Percentiles rank a stretch among this genome's conserved stretches.
phyloP scores from a whole-genome alignment of 2,113 vertebrate genomes.

The Panurus biarmicus region DNA sequence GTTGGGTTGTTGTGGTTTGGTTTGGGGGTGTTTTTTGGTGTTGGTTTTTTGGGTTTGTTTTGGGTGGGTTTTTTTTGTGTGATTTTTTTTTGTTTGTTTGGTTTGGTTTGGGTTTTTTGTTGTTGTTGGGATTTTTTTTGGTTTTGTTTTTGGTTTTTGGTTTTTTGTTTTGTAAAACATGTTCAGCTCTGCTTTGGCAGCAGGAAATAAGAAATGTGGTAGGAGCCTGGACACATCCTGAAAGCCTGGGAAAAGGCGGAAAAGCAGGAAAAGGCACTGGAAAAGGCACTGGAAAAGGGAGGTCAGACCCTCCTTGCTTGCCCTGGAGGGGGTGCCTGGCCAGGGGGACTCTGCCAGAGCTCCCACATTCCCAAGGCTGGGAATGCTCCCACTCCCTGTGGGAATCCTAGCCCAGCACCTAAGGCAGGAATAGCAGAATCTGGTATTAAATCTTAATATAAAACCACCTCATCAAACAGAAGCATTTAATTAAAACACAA shows the following conservation, averaged over 20 bases:
- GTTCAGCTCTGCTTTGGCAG: conserved; percentile 66
- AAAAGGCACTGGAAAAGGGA: neutral
- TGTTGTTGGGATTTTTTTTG: no score
- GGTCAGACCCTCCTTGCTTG: neutral
- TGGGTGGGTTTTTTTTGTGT: neutral
- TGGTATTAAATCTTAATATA: conserved; percentile 56
- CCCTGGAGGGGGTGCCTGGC: neutral
- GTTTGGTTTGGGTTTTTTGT: neutral
- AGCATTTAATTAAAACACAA: conserved; percentile 73
- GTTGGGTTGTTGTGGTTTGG: no score
- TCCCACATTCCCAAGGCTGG: neutral
- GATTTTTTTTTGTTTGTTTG: neutral
- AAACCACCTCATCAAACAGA: conserved; percentile 58
- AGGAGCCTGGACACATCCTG: neutral
- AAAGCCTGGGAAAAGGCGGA: neutral
- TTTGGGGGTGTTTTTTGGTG: no score
- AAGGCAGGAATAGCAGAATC: neutral
- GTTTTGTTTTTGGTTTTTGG: neutral
- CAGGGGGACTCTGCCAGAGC: neutral
- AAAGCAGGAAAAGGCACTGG: neutral
- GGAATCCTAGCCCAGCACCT: neutral
- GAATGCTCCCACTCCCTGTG: neutral
- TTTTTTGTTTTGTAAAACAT: conserved; percentile 41
- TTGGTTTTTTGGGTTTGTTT: neutral
- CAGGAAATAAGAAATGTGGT: conserved; percentile 52